These are phyloP conservation scores for Thoracochromis brauschi DNA, from an alignment of 2,113 vertebrate species.

Conservation along the genomic window DNA sequence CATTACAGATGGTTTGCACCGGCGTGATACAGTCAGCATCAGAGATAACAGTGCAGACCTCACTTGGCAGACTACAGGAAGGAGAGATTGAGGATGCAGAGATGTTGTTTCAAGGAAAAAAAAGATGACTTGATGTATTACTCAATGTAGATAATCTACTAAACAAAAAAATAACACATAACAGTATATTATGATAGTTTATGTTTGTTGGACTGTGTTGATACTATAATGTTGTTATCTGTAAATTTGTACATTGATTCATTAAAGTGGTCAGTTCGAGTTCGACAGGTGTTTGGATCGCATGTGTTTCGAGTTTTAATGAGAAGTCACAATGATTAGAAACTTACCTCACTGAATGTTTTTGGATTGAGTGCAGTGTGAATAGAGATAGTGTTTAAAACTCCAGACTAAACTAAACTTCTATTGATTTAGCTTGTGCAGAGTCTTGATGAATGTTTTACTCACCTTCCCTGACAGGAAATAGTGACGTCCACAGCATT, in stretches of 20 bases:
- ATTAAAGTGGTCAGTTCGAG: neutral
- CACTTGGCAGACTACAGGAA: conserved; percentile 76
- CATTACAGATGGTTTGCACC: conserved; percentile 72
- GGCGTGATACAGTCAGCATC: conserved; percentile 80
- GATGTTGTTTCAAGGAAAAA: neutral
- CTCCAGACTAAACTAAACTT: neutral
- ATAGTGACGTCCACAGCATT: conserved; percentile 86
- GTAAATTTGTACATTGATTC: neutral
- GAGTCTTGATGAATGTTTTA: neutral
- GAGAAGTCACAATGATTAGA: neutral
- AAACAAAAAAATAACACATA: neutral
- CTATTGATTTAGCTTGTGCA: neutral
- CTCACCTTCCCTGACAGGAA: conserved; percentile 87
- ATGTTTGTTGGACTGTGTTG: neutral
- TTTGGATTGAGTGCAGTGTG: neutral
- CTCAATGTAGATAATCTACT: neutral
- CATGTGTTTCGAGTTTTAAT: neutral
- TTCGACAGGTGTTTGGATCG: neutral
- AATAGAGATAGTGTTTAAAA: neutral
- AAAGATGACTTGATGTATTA: neutral
- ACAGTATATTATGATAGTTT: neutral
- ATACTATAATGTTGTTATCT: neutral
- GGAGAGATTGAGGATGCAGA: neutral
- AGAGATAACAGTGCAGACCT: conserved; percentile 86
- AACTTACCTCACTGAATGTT: neutral